phyloP scores from a whole-genome alignment of 2,888 invertebrate genomes.

The Orthonychiurus folsomi region DNA sequence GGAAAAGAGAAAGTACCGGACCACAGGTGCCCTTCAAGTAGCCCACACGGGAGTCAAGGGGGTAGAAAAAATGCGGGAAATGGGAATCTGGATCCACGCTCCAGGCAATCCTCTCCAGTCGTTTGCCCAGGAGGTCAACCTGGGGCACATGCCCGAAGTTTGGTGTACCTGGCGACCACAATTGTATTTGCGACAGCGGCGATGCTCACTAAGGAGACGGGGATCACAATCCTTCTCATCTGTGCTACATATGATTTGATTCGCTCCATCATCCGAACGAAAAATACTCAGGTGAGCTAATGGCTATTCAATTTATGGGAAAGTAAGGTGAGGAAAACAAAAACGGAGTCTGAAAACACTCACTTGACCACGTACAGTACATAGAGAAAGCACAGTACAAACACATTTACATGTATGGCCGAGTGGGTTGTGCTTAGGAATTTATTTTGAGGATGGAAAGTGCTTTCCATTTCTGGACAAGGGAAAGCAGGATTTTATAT shows the following conservation, averaged over 20 bases:
- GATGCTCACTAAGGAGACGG: constrained; percentile 91
- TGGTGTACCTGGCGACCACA: constrained; percentile 53
- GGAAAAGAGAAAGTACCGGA: constrained; percentile 6
- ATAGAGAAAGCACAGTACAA: too few relatives aligned
- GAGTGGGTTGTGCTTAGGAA: too few relatives aligned
- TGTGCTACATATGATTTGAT: constrained; percentile 79
- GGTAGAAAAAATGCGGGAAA: neutral
- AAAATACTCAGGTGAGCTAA: constrained; percentile 31
- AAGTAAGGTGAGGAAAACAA: constrained; percentile 3
- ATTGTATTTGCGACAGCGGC: constrained; percentile 59
- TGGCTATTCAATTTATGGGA: neutral
- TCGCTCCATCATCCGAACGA: constrained; percentile 42
- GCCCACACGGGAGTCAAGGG: neutral
- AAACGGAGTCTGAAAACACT: too few relatives aligned
- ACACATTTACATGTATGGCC: too few relatives aligned
- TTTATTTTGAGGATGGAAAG: too few relatives aligned
- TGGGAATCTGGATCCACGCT: neutral
- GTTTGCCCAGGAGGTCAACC: neutral
- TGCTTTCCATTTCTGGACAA: too few relatives aligned
- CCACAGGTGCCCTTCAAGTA: neutral
- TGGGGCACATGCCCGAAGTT: constrained; percentile 39
- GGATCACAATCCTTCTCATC: constrained; percentile 79
- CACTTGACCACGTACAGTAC: too few relatives aligned
- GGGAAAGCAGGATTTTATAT: too few relatives aligned
- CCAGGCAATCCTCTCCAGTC: constrained; percentile 3